Percentiles rank a stretch among this genome's conserved stretches.
These are phyloP conservation scores for Dasypogon diadema DNA, from an alignment of 2,888 invertebrate genomes.

Conservation along the genomic window DNA sequence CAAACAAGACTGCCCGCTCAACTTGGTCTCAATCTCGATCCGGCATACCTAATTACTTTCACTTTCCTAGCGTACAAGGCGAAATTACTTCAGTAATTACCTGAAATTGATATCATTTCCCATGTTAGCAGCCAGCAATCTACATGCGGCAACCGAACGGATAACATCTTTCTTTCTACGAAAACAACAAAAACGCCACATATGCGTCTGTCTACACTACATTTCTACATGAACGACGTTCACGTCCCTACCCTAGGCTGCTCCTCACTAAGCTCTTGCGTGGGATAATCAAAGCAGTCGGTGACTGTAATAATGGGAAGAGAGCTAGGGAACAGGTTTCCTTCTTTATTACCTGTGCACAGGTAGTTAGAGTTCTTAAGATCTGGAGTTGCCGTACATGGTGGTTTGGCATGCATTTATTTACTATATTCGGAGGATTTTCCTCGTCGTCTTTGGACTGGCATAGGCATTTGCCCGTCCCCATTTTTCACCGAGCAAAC, in stretches of 20 bases:
- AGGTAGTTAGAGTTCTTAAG: background rate
- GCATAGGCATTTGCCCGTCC: background rate
- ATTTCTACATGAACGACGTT: background rate
- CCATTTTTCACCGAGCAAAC: no score
- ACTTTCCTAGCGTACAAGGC: constrained; percentile 22
- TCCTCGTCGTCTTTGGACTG: background rate
- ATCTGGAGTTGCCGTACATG: background rate
- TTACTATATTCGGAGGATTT: constrained; percentile 7
- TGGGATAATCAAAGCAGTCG: background rate
- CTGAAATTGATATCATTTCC: constrained; percentile 1
- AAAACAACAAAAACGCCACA: background rate
- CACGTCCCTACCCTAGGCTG: background rate
- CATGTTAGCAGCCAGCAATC: background rate
- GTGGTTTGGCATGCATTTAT: background rate
- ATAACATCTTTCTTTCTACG: constrained; percentile 10
- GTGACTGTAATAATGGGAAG: background rate
- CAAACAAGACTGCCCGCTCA: constrained; percentile 13
- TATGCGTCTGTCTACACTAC: no score
- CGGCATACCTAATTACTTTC: constrained; percentile 21
- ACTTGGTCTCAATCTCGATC: background rate
- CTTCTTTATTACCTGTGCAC: background rate
- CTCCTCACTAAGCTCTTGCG: background rate
- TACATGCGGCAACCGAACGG: background rate
- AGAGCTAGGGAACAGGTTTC: background rate
- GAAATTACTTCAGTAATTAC: constrained; percentile 30